Evolutionary conservation across 2,797 vertebrate genomes (phyloP).

Genomic region (Pseudomugil tenellus): DNA sequence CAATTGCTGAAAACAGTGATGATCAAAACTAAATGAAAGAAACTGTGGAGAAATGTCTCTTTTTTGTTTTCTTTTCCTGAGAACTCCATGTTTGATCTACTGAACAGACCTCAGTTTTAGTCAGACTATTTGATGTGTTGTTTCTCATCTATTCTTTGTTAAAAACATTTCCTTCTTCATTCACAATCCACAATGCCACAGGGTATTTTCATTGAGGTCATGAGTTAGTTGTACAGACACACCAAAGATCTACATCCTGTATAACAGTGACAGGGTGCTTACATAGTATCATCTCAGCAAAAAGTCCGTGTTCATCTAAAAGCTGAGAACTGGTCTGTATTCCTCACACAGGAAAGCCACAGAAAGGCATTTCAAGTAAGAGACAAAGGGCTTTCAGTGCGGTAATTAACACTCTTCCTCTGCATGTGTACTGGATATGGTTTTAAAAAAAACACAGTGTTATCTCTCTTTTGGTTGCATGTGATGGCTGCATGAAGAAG

Average conservation of each 20-base stretch:
- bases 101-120: not conserved
- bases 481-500: not conserved
- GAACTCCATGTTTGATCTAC: not conserved
- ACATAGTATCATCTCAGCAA: conserved; percentile 64
- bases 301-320: conserved; percentile 62
- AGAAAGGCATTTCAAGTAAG: conserved; percentile 62
- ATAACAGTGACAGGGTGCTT: conserved; percentile 37
- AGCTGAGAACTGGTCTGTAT: conserved; percentile 25
- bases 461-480: not conserved
- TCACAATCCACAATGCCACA: conserved; percentile 47
- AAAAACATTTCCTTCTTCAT: conserved; percentile 11
- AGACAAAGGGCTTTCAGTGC: conserved; percentile 27
- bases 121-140: not conserved
- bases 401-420: not conserved
- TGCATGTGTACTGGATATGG: conserved; percentile 3
- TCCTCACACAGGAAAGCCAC: conserved; percentile 72
- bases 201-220: conserved; percentile 74
- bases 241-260: conserved; percentile 65
- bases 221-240: conserved; percentile 33
- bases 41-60: not conserved
- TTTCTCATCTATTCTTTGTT: not conserved
- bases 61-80: not conserved
- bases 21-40: conserved; percentile 4
- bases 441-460: conserved; percentile 14
- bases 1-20: not conserved